These are phyloP conservation scores for Macrotus californicus DNA, from an alignment of 2,113 vertebrate genomes.

Conservation along the genomic window DNA sequence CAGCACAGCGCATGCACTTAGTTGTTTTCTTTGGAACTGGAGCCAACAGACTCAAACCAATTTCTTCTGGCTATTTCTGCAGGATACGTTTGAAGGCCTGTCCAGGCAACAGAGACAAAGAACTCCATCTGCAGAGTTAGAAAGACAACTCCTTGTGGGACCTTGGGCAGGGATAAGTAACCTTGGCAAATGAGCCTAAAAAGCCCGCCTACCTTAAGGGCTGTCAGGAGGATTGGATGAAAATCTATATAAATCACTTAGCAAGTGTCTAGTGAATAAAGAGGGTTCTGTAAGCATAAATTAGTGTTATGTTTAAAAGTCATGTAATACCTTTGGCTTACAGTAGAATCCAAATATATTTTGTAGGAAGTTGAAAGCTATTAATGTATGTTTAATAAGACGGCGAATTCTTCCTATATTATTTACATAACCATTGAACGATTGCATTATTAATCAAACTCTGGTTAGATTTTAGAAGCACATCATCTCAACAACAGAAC, in stretches of 20 bases:
- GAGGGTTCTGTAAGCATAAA: background rate
- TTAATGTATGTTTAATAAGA: background rate
- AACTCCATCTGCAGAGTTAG: background rate
- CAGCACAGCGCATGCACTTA: background rate
- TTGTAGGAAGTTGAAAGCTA: background rate
- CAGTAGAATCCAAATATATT: constrained; percentile 11
- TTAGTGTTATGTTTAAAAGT: constrained; percentile 10
- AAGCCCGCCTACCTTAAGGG: background rate
- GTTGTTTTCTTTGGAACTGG: constrained; percentile 18
- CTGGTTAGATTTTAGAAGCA: background rate
- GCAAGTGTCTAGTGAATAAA: background rate
- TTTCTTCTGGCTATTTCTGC: background rate
- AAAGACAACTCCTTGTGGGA: background rate
- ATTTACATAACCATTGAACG: background rate
- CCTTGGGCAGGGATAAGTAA: background rate
- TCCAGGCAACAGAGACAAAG: constrained; percentile 15
- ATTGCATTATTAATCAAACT: background rate
- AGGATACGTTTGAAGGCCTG: background rate
- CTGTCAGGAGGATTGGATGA: background rate
- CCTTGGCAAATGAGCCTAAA: background rate
- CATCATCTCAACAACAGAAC: background rate
- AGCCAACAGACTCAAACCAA: constrained; percentile 19
- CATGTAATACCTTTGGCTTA: background rate
- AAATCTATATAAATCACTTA: background rate
- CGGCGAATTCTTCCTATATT: background rate